These are phyloP conservation scores for Pampus argenteus DNA, from an alignment of 2,797 vertebrate species.

Conservation along the genomic window DNA sequence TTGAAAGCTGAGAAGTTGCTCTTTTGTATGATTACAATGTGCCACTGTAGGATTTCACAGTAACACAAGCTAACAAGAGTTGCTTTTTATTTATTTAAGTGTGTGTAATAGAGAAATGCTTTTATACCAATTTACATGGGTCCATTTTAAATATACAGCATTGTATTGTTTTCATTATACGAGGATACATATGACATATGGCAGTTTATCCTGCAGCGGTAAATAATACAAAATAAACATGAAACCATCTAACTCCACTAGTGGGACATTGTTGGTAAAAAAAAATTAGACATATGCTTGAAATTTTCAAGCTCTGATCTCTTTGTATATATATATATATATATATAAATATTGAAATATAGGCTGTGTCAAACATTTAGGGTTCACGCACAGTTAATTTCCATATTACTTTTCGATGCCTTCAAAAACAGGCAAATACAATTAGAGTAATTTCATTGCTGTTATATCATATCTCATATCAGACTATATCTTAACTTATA, in stretches of 20 bases:
- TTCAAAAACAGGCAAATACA: slow-evolving; percentile 68
- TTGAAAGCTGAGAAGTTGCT: slow-evolving; percentile 64
- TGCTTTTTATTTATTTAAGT: slow-evolving; percentile 51
- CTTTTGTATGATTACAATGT: slow-evolving; percentile 77
- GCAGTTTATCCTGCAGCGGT: slow-evolving; percentile 30
- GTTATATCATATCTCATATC: slow-evolving; percentile 49
- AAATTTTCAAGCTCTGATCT: slow-evolving; percentile 35
- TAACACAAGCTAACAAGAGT: slow-evolving; percentile 55
- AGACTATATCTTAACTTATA: slow-evolving; percentile 55
- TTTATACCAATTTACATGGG: slow-evolving; percentile 64
- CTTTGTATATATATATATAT: slow-evolving; percentile 49
- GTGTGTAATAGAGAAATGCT: slow-evolving; percentile 62
- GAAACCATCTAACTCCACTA: slow-evolving; percentile 19
- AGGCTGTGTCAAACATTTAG: slow-evolving; percentile 41
- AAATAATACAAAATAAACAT: slow-evolving; percentile 22
- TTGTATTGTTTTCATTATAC: slow-evolving; percentile 33
- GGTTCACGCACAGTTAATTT: slow-evolving; percentile 29
- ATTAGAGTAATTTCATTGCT: slow-evolving; percentile 32
- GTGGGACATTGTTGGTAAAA: slow-evolving; percentile 17
- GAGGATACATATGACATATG: slow-evolving; percentile 23
- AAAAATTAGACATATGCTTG: slow-evolving; percentile 26
- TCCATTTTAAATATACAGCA: slow-evolving; percentile 56
- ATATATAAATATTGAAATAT: slow-evolving; percentile 30
- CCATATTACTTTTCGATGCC: slow-evolving; percentile 62
- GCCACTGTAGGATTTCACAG: slow-evolving; percentile 73